Percentiles rank a stretch among this genome's conserved stretches.
phyloP scores from a whole-genome alignment of 2,888 invertebrate species.

The Latrodectus elegans region DNA sequence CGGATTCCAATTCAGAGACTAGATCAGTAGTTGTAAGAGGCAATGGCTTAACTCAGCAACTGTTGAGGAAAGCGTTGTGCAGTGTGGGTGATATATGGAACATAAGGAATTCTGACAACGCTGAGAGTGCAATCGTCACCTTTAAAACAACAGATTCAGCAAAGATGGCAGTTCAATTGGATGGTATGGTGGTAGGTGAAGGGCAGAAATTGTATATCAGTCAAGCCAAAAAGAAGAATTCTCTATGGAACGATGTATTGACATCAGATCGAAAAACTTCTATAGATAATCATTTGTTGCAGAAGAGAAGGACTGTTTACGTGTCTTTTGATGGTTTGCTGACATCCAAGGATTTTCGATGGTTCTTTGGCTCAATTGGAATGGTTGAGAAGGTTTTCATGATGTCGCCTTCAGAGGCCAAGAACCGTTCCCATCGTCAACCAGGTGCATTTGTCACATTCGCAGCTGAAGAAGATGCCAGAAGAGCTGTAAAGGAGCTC shows the following conservation, averaged over 20 bases:
- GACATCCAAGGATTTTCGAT: background rate
- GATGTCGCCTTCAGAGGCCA: background rate
- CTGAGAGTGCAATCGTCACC: background rate
- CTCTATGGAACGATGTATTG: background rate
- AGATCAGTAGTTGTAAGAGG: background rate
- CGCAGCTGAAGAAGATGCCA: background rate
- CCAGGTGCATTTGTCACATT: conserved; percentile 1
- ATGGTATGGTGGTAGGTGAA: background rate
- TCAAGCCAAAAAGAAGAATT: background rate
- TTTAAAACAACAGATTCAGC: background rate
- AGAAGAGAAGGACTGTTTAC: background rate
- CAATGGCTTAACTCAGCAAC: background rate
- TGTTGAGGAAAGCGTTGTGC: background rate
- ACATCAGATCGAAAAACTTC: background rate
- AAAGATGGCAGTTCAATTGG: background rate
- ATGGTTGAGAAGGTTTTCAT: background rate
- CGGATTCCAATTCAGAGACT: background rate
- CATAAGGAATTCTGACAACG: background rate
- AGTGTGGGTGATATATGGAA: background rate
- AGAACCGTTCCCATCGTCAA: background rate
- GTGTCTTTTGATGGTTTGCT: background rate
- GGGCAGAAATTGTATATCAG: background rate
- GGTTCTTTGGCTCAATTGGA: background rate
- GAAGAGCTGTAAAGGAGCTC: background rate
- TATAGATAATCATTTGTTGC: background rate